These are phyloP conservation scores for Rhamphomyia laevipes DNA, from an alignment of 2,888 invertebrate genomes.

Conservation along the genomic window DNA sequence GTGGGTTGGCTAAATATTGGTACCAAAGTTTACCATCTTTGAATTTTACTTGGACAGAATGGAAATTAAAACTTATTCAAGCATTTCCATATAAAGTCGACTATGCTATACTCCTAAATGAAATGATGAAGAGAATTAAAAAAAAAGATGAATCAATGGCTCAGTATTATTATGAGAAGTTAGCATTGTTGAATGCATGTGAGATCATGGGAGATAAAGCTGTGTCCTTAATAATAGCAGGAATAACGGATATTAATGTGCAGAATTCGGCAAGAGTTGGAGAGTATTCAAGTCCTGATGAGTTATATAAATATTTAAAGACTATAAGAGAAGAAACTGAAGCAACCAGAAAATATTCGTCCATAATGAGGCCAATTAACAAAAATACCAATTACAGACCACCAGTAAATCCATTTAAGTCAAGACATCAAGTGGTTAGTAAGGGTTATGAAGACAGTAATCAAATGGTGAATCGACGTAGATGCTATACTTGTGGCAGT, in stretches of 20 bases:
- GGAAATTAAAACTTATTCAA: slow-evolving; percentile 8
- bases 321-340: slow-evolving; percentile 1
- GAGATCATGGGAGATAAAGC: slow-evolving; percentile 4
- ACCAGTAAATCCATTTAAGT: too few species aligned
- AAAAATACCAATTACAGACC: too few species aligned
- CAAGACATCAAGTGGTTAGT: not conserved
- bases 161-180: slow-evolving; percentile 9
- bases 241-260: slow-evolving; percentile 6
- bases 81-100: slow-evolving; percentile 9
- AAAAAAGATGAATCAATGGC: slow-evolving; percentile 4
- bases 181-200: slow-evolving; percentile 6
- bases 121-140: slow-evolving; percentile 7
- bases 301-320: slow-evolving; percentile 8
- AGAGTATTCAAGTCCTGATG: slow-evolving; percentile 6
- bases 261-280: slow-evolving; percentile 7
- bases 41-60: slow-evolving; percentile 7
- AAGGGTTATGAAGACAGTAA: too few species aligned
- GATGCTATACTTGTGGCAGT: slow-evolving; percentile 2
- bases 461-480: slow-evolving; percentile 1
- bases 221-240: slow-evolving; percentile 8
- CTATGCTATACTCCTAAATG: slow-evolving; percentile 2
- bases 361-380: too few species aligned
- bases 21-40: slow-evolving; percentile 7
- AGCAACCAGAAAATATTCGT: too few species aligned
- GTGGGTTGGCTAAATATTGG: slow-evolving; percentile 5